Percentiles rank a stretch among this genome's conserved stretches.
These are phyloP conservation scores for Drosophila gunungcola DNA, from an alignment of 1,140 invertebrate species.

Conservation along the genomic window DNA sequence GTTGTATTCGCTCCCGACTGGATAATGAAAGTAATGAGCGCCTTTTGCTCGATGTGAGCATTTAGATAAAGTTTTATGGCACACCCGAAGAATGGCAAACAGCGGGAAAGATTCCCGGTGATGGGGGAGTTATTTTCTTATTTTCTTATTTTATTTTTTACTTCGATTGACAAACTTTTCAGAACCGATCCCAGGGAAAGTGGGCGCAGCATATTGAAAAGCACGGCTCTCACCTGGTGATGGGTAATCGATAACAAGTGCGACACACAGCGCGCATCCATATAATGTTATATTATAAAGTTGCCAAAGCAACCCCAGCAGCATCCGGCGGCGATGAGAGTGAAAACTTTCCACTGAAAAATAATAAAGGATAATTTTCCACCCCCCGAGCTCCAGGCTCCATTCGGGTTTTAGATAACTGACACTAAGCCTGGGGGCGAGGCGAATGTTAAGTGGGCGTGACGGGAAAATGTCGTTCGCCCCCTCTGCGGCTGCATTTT, in stretches of 20 bases:
- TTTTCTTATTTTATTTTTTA: conserved; percentile 5
- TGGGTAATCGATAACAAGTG: conserved; percentile 77
- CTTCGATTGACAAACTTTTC: conserved; percentile 71
- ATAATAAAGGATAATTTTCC: conserved; percentile 74
- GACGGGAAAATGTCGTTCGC: conserved; percentile 55
- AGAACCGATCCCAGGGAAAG: conserved; percentile 29
- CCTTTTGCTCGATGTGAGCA: conserved; percentile 60
- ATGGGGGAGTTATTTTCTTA: background rate
- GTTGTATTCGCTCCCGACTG: conserved; percentile 7
- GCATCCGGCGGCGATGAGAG: conserved; percentile 28
- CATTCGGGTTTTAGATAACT: conserved; percentile 36
- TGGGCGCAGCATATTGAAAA: conserved; percentile 73
- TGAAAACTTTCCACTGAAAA: conserved; percentile 68
- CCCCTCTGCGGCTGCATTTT: conserved; percentile 25
- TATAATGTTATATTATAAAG: conserved; percentile 54
- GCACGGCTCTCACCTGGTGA: conserved; percentile 68
- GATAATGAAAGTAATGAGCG: conserved; percentile 58
- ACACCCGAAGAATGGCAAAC: conserved; percentile 58
- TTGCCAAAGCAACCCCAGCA: conserved; percentile 28
- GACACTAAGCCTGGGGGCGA: conserved; percentile 13
- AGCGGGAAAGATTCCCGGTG: conserved; percentile 22
- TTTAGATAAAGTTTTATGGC: conserved; percentile 82
- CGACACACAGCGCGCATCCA: conserved; percentile 47
- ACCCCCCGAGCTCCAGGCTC: background rate
- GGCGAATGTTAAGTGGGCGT: conserved; percentile 61